Percentiles rank a stretch among this genome's conserved stretches.
Conservation (phyloP, 2,888 invertebrate species). For the Eulithis testata region DNA sequence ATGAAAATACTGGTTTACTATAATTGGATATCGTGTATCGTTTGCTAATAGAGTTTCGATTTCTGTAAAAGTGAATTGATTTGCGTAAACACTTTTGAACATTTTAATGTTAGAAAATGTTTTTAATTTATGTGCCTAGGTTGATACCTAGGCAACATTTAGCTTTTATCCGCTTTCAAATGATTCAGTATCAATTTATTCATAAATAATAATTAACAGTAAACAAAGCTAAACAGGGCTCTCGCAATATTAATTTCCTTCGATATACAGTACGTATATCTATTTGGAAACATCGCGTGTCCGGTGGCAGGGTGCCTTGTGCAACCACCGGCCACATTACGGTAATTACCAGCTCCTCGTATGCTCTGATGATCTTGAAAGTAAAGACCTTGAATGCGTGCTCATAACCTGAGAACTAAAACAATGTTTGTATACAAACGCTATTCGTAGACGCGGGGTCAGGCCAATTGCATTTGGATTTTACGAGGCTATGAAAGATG, state of each 20-base stretch:
- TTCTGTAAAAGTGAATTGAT: slow-evolving; percentile 13
- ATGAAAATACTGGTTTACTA: slow-evolving; percentile 74
- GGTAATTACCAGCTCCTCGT: slow-evolving; percentile 67
- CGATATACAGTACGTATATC: slow-evolving; percentile 45
- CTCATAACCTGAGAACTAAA: slow-evolving; percentile 67
- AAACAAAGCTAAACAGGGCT: slow-evolving; percentile 48
- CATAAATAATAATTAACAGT: slow-evolving; percentile 30
- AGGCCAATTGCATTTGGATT: slow-evolving; percentile 33
- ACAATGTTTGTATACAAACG: slow-evolving; percentile 73
- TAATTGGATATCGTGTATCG: slow-evolving; percentile 57
- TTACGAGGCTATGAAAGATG: slow-evolving; percentile 35
- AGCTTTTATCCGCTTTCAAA: too few species aligned
- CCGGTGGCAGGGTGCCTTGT: slow-evolving; percentile 58
- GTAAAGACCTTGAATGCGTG: slow-evolving; percentile 77
- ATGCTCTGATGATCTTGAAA: slow-evolving; percentile 83
- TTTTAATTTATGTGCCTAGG: too few species aligned
- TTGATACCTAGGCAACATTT: too few species aligned
- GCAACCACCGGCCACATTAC: slow-evolving; percentile 71
- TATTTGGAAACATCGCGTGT: slow-evolving; percentile 68
- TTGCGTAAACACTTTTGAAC: slow-evolving; percentile 10
- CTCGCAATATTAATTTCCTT: slow-evolving; percentile 56
- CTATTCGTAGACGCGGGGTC: slow-evolving; percentile 44
- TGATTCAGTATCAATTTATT: slow-evolving; percentile 19
- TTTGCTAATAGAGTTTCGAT: slow-evolving; percentile 27
- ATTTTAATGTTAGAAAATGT: too few species aligned